These are phyloP conservation scores for Athene cunicularia DNA, from an alignment of 2,113 vertebrate species.

Conservation along the genomic window DNA sequence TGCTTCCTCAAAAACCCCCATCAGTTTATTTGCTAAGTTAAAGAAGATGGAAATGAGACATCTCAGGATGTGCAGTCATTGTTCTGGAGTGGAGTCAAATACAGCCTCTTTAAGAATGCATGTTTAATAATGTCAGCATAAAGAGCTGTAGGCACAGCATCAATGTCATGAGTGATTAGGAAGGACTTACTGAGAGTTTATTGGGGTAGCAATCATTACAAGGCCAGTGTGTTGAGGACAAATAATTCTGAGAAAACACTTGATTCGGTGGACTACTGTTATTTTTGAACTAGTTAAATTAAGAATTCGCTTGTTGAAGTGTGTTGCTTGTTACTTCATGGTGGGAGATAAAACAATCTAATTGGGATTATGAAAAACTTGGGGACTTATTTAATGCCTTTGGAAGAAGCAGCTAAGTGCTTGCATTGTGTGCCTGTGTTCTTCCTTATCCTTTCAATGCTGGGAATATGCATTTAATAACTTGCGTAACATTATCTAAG, in stretches of 20 bases:
- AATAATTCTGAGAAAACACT: slow-evolving; percentile 47
- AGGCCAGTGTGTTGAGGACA: slow-evolving; percentile 54
- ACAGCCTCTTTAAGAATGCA: slow-evolving; percentile 43
- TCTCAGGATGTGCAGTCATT: neutral
- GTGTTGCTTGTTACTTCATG: neutral
- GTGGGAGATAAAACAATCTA: slow-evolving; percentile 39
- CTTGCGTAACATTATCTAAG: neutral
- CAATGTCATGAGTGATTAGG: slow-evolving; percentile 72
- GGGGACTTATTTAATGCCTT: neutral
- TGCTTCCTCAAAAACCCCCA: neutral
- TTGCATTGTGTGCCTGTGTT: neutral
- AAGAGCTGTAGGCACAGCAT: slow-evolving; percentile 63
- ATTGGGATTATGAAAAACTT: slow-evolving; percentile 25
- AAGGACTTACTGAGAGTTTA: slow-evolving; percentile 71
- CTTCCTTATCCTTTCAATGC: slow-evolving; percentile 36
- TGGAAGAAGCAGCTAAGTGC: neutral
- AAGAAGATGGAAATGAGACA: neutral
- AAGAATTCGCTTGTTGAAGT: slow-evolving; percentile 16
- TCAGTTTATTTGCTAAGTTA: neutral
- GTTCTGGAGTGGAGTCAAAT: slow-evolving; percentile 48
- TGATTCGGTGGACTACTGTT: neutral
- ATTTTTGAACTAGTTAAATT: slow-evolving; percentile 26
- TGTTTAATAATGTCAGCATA: slow-evolving; percentile 31
- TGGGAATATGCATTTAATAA: slow-evolving; percentile 48
- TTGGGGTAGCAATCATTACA: slow-evolving; percentile 29